phyloP scores from a whole-genome alignment of 2,797 vertebrate species.

The Ambastaia sidthimunki region DNA sequence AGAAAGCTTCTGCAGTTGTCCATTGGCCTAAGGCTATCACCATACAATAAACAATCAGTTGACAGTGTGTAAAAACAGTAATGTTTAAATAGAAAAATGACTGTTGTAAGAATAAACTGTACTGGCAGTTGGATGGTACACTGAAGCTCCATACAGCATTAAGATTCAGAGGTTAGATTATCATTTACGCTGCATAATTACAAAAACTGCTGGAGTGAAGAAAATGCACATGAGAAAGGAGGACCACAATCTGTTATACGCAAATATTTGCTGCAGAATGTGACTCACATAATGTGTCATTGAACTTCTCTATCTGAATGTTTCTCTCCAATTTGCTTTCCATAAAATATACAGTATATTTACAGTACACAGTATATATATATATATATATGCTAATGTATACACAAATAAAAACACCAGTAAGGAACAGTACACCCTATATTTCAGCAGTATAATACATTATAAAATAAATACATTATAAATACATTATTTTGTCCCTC shows the following conservation, averaged over 20 bases:
- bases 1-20: too few relatives aligned
- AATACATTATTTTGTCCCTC: slow-evolving; percentile 66
- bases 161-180: slow-evolving; percentile 32
- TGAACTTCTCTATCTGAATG: not conserved
- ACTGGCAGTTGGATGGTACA: too few relatives aligned
- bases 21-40: not conserved
- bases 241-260: slow-evolving; percentile 17
- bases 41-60: not conserved
- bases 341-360: not conserved
- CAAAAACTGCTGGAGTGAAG: slow-evolving; percentile 4
- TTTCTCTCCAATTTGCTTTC: not conserved
- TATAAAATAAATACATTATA: too few relatives aligned
- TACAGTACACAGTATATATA: too few relatives aligned
- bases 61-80: too few relatives aligned
- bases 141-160: slow-evolving; percentile 16
- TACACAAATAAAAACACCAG: slow-evolving; percentile 7
- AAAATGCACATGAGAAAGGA: slow-evolving; percentile 19
- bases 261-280: slow-evolving; percentile 26
- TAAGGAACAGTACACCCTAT: not conserved
- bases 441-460: slow-evolving; percentile 21
- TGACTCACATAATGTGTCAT: not conserved
- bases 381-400: too few relatives aligned
- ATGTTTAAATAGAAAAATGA: not conserved
- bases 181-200: slow-evolving; percentile 54
- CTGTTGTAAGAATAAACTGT: too few relatives aligned